These are phyloP conservation scores for Ceratitis capitata DNA, from an alignment of 1,140 invertebrate genomes.

Conservation along the genomic window DNA sequence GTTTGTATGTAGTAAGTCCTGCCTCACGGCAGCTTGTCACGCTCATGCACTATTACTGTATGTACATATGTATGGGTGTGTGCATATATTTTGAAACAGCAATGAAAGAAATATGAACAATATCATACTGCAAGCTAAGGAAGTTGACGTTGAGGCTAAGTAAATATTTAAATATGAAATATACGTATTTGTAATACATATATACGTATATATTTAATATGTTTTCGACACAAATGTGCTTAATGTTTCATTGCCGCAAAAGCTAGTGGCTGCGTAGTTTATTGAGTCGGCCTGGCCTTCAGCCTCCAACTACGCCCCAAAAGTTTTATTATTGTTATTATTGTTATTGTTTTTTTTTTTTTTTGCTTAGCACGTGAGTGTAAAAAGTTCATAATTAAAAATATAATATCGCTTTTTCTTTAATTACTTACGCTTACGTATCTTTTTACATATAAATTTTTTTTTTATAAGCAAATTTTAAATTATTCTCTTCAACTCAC, in stretches of 20 bases:
- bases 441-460: neutral
- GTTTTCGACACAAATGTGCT: neutral
- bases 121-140: neutral
- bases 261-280: neutral
- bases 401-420: neutral
- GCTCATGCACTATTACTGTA: constrained; percentile 22
- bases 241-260: neutral
- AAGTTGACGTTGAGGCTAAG: neutral
- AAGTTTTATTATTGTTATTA: neutral
- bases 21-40: neutral
- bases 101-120: constrained; percentile 12
- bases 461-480: neutral
- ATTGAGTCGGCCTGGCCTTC: neutral
- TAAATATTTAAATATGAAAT: neutral
- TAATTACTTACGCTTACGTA: neutral
- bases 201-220: neutral
- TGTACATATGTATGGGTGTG: no score
- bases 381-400: no score
- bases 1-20: neutral
- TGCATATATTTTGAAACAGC: neutral
- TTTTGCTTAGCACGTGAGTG: neutral
- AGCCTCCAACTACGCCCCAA: constrained; percentile 27
- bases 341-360: no score
- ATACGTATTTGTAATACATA: neutral
- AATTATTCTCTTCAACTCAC: neutral